Percentiles rank a stretch among this genome's conserved stretches.
Conservation (phyloP, 64 coral and sea anemone species). For the Pocillopora damicornis region DNA sequence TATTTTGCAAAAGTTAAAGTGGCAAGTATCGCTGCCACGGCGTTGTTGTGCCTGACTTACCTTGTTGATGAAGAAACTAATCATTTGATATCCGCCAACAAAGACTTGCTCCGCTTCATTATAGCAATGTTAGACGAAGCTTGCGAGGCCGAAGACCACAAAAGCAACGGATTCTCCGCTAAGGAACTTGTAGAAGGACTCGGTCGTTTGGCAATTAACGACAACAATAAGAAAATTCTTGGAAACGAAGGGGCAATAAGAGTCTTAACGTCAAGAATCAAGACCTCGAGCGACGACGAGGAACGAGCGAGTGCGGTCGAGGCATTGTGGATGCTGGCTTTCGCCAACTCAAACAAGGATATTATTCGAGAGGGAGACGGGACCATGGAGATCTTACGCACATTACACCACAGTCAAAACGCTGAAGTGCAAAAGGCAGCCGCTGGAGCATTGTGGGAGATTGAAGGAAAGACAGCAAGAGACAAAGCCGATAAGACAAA, state of each 20-base stretch:
- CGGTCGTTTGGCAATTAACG: slow-evolving; percentile 52
- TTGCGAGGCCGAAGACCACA: neutral
- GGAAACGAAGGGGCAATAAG: slow-evolving; percentile 32
- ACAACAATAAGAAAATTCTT: slow-evolving; percentile 53
- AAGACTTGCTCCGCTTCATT: slow-evolving; percentile 6
- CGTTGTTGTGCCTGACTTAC: slow-evolving; percentile 33
- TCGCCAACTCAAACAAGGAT: slow-evolving; percentile 49
- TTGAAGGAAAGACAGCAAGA: slow-evolving; percentile 46
- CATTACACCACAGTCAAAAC: slow-evolving; percentile 22
- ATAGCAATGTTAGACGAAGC: slow-evolving; percentile 7
- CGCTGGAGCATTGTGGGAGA: slow-evolving; percentile 66
- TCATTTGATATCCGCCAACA: slow-evolving; percentile 26
- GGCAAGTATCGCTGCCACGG: neutral
- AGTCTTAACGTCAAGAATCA: slow-evolving; percentile 21
- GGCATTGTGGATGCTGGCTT: slow-evolving; percentile 58
- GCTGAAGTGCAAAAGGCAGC: slow-evolving; percentile 57
- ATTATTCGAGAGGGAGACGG: slow-evolving; percentile 7
- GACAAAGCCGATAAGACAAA: neutral
- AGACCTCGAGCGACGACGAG: slow-evolving; percentile 17
- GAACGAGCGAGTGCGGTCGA: slow-evolving; percentile 18
- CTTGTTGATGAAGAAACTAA: slow-evolving; percentile 50
- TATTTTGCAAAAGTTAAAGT: neutral
- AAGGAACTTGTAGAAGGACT: slow-evolving; percentile 73
- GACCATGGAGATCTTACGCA: neutral
- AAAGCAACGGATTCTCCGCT: slow-evolving; percentile 39